A percentile compares a stretch with the other conserved stretches of the same genome.
These are phyloP conservation scores for Drosophila fungiperda DNA, from an alignment of 2,888 invertebrate species.

Conservation along the genomic window DNA sequence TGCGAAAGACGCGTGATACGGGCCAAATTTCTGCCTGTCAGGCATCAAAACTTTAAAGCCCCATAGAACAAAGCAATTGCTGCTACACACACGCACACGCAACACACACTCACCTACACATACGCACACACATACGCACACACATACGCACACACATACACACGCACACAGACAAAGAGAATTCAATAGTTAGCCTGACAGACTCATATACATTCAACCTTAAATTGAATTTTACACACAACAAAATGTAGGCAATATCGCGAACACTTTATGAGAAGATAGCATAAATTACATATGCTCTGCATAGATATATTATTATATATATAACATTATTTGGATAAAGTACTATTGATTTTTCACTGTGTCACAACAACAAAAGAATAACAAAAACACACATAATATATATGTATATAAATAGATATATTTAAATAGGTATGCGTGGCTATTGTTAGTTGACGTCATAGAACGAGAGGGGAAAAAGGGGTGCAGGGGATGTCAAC, in stretches of 20 bases:
- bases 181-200: conserved; percentile 31
- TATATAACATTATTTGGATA: conserved; percentile 42
- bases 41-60: conserved; percentile 48
- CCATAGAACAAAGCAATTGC: conserved; percentile 49
- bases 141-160: conserved; percentile 19
- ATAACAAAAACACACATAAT: conserved; percentile 17
- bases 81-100: conserved; percentile 15
- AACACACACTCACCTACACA: conserved; percentile 16
- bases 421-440: conserved; percentile 9
- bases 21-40: conserved; percentile 46
- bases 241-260: conserved; percentile 56
- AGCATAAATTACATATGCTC: conserved; percentile 46
- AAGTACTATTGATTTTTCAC: conserved; percentile 67
- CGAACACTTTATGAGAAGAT: conserved; percentile 45
- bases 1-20: conserved; percentile 13
- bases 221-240: conserved; percentile 70
- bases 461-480: background rate
- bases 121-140: conserved; percentile 20
- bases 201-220: conserved; percentile 46
- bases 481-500: conserved; percentile 11
- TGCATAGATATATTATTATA: conserved; percentile 12
- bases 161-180: conserved; percentile 21
- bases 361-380: conserved; percentile 8
- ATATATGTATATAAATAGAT: background rate
- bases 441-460: conserved; percentile 39